phyloP scores from a whole-genome alignment of 2,113 vertebrate species.

The Pitta sordida region DNA sequence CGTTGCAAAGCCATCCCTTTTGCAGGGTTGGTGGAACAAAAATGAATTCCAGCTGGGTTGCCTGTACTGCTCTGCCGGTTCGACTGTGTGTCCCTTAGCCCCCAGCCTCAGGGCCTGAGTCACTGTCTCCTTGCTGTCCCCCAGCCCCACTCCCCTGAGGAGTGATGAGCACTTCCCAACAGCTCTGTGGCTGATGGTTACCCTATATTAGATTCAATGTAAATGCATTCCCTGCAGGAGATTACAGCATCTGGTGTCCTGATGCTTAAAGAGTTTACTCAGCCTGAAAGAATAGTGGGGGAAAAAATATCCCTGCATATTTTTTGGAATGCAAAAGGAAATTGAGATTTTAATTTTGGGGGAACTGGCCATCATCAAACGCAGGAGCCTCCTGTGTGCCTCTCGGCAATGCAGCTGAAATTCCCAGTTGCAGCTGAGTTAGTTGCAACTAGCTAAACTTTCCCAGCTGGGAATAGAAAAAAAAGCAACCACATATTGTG shows the following conservation, averaged over 20 bases:
- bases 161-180: rapidly evolving
- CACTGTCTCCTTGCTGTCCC: neutral
- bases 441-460: neutral
- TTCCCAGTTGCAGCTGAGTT: neutral
- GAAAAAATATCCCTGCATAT: neutral
- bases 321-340: constrained; percentile 50
- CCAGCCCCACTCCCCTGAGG: neutral
- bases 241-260: constrained; percentile 28
- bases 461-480: neutral
- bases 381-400: neutral
- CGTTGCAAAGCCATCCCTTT: neutral
- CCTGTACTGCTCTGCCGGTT: neutral
- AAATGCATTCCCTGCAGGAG: neutral
- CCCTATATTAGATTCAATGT: neutral
- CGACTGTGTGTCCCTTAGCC: rapidly evolving
- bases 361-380: neutral
- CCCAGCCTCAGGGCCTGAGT: neutral
- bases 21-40: neutral
- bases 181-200: rapidly evolving
- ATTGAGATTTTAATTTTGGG: constrained; percentile 2
- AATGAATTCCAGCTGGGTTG: neutral
- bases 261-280: constrained; percentile 34
- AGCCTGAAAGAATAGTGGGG: constrained; percentile 31
- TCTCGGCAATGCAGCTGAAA: neutral
- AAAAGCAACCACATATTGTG: rapidly evolving